Percentiles rank a stretch among this genome's conserved stretches.
Evolutionary conservation across 2,888 invertebrate species (phyloP).

Genomic region (Junonia oenone): DNA sequence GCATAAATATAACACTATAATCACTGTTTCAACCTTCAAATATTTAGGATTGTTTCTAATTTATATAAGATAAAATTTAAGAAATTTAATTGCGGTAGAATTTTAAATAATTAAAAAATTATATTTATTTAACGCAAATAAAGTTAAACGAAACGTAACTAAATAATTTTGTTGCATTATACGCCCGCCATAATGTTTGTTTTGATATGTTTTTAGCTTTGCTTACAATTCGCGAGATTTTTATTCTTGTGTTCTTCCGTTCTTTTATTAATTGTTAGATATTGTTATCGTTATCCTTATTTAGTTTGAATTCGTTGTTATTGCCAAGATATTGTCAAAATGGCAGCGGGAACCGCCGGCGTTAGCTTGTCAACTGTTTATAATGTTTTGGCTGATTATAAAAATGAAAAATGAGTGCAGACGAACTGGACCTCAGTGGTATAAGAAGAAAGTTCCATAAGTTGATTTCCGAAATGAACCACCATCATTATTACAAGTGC

Average conservation of each 20-base stretch:
- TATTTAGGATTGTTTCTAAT: too few species aligned
- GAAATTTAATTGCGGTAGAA: neutral
- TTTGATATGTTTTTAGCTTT: neutral
- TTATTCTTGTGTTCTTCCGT: conserved; percentile 1
- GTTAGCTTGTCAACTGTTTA: neutral
- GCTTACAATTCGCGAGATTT: conserved; percentile 1
- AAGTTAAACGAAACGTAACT: conserved; percentile 1
- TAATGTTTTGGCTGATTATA: neutral
- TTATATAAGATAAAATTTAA: neutral
- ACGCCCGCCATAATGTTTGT: neutral
- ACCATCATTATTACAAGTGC: neutral
- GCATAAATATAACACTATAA: too few species aligned
- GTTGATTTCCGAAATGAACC: neutral
- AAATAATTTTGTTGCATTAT: neutral
- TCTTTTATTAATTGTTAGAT: conserved; percentile 2
- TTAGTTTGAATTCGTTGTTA: neutral
- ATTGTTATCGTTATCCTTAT: conserved; percentile 3
- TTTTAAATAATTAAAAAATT: neutral
- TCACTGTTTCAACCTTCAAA: too few species aligned
- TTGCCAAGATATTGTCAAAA: neutral
- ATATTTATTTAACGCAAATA: neutral
- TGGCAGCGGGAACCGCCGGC: conserved; percentile 1
- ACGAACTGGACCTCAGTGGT: neutral
- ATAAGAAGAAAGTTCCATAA: neutral
- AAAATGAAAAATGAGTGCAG: neutral